Base-by-base conservation (phyloP, 2,888 invertebrate genomes). In the Agapostemon virescens region DNA sequence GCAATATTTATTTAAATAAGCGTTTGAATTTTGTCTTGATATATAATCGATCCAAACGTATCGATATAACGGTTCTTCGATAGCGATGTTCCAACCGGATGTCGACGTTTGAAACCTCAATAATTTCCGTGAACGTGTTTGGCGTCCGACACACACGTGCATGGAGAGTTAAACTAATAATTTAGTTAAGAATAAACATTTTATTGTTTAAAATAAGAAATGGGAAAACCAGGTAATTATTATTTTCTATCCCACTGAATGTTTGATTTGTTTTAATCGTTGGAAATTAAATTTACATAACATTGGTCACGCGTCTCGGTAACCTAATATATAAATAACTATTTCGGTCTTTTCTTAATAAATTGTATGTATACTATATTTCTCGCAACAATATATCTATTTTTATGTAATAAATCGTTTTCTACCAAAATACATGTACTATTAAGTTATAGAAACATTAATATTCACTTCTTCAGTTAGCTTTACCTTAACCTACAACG, bases 171-270 rank as follows among this genome's bases (percentile, higher is more conserved):
- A 45, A 64, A 72, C 38, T 4, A 70, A 38, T 4, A 55, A 64
- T 36, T 58, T 63, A 42, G 49, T 74, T 79, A 6, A 36, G 36
- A 5, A 64, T 15, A 66, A 52, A 61, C 17, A 68, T 15, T 36
- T 26, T 38, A 15, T 6, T 58, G 11, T 58, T 61, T 69, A 26
- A n/a, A 40, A 42, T 58, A 33, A 9, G 6, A 63, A 23, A 93
- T 94, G 93, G 94, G 93, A 76, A 93, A 91, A 90, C 93, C 93
- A 90, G 93, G 93, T 93, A 86, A 89, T 15, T 30, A 72, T 26
- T 33, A 64, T 23, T 55, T 0, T n/a, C 9, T 11, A 15, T 11
- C 0, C n/a, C 30, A 38, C 40, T 55, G 40, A 0, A 68, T 52
- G 0, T 55, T 77, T 36, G 52, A 30, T 42, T 69, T 11, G 30